Conservation (phyloP, 2,113 vertebrate genomes). For the Caranx ignobilis region DNA sequence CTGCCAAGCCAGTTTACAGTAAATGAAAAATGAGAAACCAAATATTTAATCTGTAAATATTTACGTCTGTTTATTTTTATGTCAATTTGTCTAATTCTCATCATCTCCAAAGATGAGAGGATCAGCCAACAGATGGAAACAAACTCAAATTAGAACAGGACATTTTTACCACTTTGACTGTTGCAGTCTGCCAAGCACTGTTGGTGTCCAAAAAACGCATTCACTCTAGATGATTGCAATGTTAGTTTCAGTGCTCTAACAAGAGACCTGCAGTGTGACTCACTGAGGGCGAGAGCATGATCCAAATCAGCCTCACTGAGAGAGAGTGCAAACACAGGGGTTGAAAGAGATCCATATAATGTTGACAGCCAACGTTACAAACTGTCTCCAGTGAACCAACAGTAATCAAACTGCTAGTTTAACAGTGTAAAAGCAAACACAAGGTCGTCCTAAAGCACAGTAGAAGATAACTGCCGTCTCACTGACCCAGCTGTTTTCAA, state of each 20-base stretch:
- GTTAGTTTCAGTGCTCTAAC: constrained; percentile 26
- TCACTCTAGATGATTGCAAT: constrained; percentile 6
- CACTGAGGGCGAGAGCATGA: constrained; percentile 28
- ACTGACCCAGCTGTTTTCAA: background rate
- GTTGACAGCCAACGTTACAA: background rate
- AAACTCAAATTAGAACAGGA: too few relatives aligned
- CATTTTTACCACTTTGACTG: background rate
- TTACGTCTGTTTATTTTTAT: background rate
- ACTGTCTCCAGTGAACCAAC: constrained; percentile 1
- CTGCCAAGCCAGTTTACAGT: background rate
- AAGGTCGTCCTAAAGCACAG: background rate
- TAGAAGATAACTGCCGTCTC: background rate
- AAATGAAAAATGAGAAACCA: background rate
- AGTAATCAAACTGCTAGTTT: background rate
- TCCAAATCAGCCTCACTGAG: background rate
- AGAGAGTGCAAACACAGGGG: constrained; percentile 7
- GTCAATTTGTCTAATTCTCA: background rate
- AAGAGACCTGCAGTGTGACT: constrained; percentile 39
- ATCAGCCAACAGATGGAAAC: too few relatives aligned
- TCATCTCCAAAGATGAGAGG: background rate
- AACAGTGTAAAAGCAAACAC: background rate
- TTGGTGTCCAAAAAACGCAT: background rate
- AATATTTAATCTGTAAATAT: background rate
- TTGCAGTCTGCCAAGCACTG: background rate
- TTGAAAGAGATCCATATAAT: background rate